Conservation (phyloP, 2,888 invertebrate species). For the Brachypterus glaber region DNA sequence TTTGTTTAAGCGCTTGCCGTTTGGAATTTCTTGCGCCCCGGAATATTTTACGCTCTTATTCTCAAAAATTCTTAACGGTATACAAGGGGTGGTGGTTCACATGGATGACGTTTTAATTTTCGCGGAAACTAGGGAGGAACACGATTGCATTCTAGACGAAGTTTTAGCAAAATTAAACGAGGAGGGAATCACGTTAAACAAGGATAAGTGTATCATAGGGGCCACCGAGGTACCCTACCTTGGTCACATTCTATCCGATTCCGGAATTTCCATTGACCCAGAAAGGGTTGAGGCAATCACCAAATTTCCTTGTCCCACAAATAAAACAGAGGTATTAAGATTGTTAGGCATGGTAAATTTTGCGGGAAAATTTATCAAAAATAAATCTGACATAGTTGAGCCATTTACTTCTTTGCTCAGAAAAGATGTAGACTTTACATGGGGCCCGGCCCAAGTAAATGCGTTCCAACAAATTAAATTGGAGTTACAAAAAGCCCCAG, state of each 20-base stretch:
- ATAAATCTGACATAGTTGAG: conserved; percentile 10
- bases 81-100: conserved; percentile 15
- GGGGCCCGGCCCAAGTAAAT: conserved; percentile 10
- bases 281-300: conserved; percentile 19
- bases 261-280: conserved; percentile 18
- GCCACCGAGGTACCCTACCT: conserved; percentile 22
- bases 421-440: conserved; percentile 7
- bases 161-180: conserved; percentile 20
- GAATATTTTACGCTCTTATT: conserved; percentile 14
- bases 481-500: conserved; percentile 7
- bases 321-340: conserved; percentile 20
- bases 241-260: conserved; percentile 23
- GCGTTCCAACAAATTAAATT: conserved; percentile 10
- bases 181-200: conserved; percentile 24
- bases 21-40: conserved; percentile 17
- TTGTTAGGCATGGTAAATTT: conserved; percentile 16
- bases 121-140: conserved; percentile 19
- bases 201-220: conserved; percentile 26
- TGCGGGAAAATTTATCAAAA: conserved; percentile 8
- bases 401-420: conserved; percentile 8
- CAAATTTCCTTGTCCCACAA: conserved; percentile 19
- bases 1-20: conserved; percentile 14
- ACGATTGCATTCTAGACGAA: conserved; percentile 19
- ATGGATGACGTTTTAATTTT: conserved; percentile 17
- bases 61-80: conserved; percentile 11